Evolutionary conservation across 2,888 invertebrate genomes (phyloP), one percentile per base, ranked within the genome.

Genomic region (Microdon myrmicae): DNA sequence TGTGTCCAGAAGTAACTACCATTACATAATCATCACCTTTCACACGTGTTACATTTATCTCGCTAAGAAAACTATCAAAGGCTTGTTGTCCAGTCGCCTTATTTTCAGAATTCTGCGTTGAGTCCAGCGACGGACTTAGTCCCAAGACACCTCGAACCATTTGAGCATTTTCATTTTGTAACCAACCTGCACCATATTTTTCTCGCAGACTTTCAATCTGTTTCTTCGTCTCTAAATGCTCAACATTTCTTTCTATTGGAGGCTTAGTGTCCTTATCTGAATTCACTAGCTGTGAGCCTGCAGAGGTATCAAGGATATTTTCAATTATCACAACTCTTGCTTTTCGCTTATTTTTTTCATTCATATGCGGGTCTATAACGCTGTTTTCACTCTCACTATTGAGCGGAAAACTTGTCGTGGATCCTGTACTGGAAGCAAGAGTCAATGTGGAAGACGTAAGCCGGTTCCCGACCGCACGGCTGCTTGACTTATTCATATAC

Each of bases 171-270:
- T 82, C 79, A 37, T 80, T 80, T 51, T 83, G 83, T 19, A 88
- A 71, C 87, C 87, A 88, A 39, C 83, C 81, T 67, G 83, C 82
- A 7, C 87, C 87, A 71, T 83, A 85, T 68, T 82, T 82, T 59
- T 83, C 75, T 8, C 86, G 78, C 10, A 87, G 70, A 13, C 79
- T 81, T 68, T 86, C 82, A 53, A 87, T 83, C 73, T 85, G 82
- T 66, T 82, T 81, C 68, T 85, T 86, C 0, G 83, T 84, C 69
- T 84, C 83, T 53, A 86, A 75, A 71, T 86, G 84, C 43, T 83
- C 83, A 16, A 73, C 26, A 58, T 55, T 67, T 4, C 23, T 43
- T 43, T 58, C 60, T 3, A 59, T 9, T 19, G 45, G 3, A 12
- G 32, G 20, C 26, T 41, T 61, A n/a, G 43, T 13, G n/a, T 49